Conservation (phyloP, 2,888 invertebrate genomes). For the Cyrtodaria siliqua region DNA sequence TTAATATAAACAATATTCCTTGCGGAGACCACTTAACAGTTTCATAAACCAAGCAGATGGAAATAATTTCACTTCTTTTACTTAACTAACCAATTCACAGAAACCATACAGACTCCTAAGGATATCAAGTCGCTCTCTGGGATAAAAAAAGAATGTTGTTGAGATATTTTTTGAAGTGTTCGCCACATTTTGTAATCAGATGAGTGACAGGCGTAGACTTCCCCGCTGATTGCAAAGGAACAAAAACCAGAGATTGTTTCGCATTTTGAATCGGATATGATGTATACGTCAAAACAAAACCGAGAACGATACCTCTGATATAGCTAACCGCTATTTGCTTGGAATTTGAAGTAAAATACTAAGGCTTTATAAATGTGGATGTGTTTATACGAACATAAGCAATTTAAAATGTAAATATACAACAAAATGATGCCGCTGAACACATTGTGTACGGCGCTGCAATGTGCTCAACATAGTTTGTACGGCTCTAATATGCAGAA, state of each 20-base stretch:
- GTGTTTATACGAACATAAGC: no score
- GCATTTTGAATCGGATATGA: constrained; percentile 56
- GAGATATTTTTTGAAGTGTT: constrained; percentile 55
- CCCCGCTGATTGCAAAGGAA: constrained; percentile 57
- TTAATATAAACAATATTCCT: constrained; percentile 52
- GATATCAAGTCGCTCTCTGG: constrained; percentile 43
- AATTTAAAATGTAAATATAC: no score
- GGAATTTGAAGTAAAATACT: no score
- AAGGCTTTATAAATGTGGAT: no score
- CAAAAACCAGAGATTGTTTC: constrained; percentile 35
- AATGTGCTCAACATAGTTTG: no score
- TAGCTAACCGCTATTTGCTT: no score
- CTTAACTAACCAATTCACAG: not conserved
- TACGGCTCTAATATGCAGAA: no score
- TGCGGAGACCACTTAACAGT: constrained; percentile 41
- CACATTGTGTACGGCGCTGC: no score
- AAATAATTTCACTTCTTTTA: constrained; percentile 4
- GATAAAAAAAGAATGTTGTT: constrained; percentile 45
- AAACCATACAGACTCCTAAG: constrained; percentile 21
- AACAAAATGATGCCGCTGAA: no score
- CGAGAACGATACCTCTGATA: not conserved
- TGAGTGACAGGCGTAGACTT: constrained; percentile 57
- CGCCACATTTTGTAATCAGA: constrained; percentile 52
- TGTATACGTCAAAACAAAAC: constrained; percentile 54
- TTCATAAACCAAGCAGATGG: constrained; percentile 28